These are phyloP conservation scores for Stigmatopora nigra DNA, from an alignment of 2,113 vertebrate genomes.

Conservation along the genomic window DNA sequence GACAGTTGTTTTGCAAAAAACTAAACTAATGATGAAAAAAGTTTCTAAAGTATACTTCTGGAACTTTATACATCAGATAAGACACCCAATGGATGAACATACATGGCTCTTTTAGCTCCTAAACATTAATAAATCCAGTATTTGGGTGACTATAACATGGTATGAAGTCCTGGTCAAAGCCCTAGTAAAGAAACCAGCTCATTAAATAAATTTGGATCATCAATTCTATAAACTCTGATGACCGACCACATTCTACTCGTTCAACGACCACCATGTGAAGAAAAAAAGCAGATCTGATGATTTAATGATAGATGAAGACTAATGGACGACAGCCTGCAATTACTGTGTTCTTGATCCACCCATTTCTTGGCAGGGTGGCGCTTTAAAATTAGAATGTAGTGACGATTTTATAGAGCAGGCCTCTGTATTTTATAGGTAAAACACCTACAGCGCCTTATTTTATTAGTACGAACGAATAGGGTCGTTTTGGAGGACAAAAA, in stretches of 20 bases:
- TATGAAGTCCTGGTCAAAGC: too few species aligned
- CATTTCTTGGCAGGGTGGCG: constrained; percentile 58
- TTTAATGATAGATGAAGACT: background rate
- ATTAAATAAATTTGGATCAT: background rate
- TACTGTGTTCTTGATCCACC: background rate
- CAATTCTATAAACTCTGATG: background rate
- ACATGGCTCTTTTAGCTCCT: constrained; percentile 63
- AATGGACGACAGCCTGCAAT: background rate
- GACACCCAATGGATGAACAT: constrained; percentile 41
- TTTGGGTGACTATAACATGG: too few species aligned
- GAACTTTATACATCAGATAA: constrained; percentile 60
- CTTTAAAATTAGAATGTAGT: constrained; percentile 62
- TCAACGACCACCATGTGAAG: background rate
- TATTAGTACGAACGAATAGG: too few species aligned
- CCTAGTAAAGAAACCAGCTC: too few species aligned
- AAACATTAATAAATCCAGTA: constrained; percentile 13
- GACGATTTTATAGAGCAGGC: constrained; percentile 46
- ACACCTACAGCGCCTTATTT: constrained; percentile 36
- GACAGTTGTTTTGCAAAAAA: background rate
- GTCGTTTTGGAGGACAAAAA: too few species aligned
- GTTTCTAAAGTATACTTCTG: constrained; percentile 64
- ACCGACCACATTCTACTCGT: background rate
- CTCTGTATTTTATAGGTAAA: constrained; percentile 59
- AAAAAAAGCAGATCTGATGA: background rate
- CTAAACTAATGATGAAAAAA: constrained; percentile 35